Evolutionary conservation across 2,888 invertebrate species (phyloP), one percentile per base, ranked within the genome.

Genomic region (Leucophenga maculata): DNA sequence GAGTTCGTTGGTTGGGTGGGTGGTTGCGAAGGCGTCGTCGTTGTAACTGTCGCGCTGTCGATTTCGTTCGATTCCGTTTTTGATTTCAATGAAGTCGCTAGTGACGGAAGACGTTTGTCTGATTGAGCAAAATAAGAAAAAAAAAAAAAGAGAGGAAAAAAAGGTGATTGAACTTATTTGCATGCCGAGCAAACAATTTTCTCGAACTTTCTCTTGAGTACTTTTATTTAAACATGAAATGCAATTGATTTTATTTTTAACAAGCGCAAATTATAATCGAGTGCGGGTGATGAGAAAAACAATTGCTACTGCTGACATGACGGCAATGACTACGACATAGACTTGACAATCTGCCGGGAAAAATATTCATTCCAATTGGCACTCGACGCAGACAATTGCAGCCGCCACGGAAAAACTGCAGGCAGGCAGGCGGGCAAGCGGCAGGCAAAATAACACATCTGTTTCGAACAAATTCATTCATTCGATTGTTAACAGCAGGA

Each of bases 141-240:
- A 32, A 32, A 32, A 32, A 6, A 32, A 8, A 32, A 32, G 32
- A 32, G 32, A 8, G 8, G 8, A 32, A 32, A 39, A 39, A 74
- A 74, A 77, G 80, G 80, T 80, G 82, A 80, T 78, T 82, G 79
- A 83, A 82, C 78, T 77, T 78, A 81, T 83, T 83, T 82, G 76
- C 84, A 82, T 83, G 77, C 22, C 6, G n/a, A 26, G 31, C 31
- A 26, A 16, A 50, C 13, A 50, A 50, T 50, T 50, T 50, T 16
- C n/a, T 50, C 18, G 18, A 50, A 50, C n/a, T 16, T 18, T 50
- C 16, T 26, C 26, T 26, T 26, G 26, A 26, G 26, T 26, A 26
- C 50, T 50, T 16, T 16, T 50, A 50, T 50, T 18, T 50, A 50
- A 18, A 50, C 39, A 50, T 50, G 50, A 18, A 50, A 50, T 50